Evolutionary conservation across 2,888 invertebrate species (phyloP), one percentile per base, ranked within the genome.

Genomic region (Plebejus anna): DNA sequence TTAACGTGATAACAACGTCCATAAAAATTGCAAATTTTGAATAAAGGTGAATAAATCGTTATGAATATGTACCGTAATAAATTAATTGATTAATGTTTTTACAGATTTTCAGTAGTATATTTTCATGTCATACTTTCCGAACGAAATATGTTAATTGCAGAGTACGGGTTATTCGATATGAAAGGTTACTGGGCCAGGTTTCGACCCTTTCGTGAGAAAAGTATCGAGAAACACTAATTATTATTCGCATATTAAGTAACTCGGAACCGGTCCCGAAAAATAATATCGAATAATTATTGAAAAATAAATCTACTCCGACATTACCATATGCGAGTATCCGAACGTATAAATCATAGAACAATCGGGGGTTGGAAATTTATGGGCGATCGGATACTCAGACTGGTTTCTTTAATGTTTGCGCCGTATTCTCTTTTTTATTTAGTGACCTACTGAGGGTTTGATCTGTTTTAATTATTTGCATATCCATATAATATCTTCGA

Each of bases 331-430:
- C 88, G 89, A 89, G 80, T 89, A 82, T 80, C 84, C 84, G 87
- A 86, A 79, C 80, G 84, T 88, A 91, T 92, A 92, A 92, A 92
- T 94, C 92, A 92, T 90, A 93, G 92, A 93, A 93, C 92, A 93
- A 92, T 91, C 86, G 87, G 83, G 85, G 86, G 88, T 88, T 82
- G 84, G 80, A 80, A 81, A 84, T 83, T 85, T 82, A 82, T 83
- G 82, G 80, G 79, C 81, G 82, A 83, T 83, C 82, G 82, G 81
- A 82, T 81, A 77, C 78, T 80, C 80, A 81, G 82, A 90, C 89
- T 88, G 89, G 91, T 91, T 89, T 87, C 82, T 83, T 82, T 84
- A 83, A 84, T 85, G 81, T 79, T 82, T 77, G 79, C 79, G 82
- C 83, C 84, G 82, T 86, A 86, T 86, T 81, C 81, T 83, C 85